Evolutionary conservation across 2,888 invertebrate species (phyloP), one percentile per base, ranked within the genome.

Genomic region (Incurvaria masculella): DNA sequence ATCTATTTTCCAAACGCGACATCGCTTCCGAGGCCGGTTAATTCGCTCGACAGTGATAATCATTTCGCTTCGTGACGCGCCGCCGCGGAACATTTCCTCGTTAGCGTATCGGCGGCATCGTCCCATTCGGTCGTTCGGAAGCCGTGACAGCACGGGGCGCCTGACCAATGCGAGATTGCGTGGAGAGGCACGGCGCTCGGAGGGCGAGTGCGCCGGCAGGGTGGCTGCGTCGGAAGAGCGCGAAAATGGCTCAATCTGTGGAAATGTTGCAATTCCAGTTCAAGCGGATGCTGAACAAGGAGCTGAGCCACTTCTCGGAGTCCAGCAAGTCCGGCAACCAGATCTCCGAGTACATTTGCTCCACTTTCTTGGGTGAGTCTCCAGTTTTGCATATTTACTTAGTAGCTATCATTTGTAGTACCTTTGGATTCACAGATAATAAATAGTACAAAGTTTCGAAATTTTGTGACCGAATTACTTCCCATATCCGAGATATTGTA

Each of bases 261-360:
- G 72, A 74, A 59, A 59, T 73, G 57, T 74, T 76, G 64, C 74
- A 69, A 59, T 69, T 72, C 59, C 87, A 98, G 97, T 99, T 99
- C 85, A 98, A 98, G 80, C 89, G 97, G 71, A 97, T 99, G 97
- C 87, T 99, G 75, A 98, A 98, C 83, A 94, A 97, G 82, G 98
- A 99, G 80, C 84, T 99, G 65, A 95, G 94, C 67, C 98, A 98
- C 78, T 98, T 98, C 81, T 97, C 97, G 55, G 98, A 98, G 78
- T 96, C 97, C 57, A 97, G 96, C 81, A 96, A 93, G 80, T 97
- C 97, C 59, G 98, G 98, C 65, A 97, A 97, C 81, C 97, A 98
- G 84, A 97, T 99, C 72, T 97, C 98, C 51, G 97, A 98, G 76
- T 99, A 96, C 81, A 96, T 99, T 80, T 97, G 97, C 83, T 94